These are phyloP conservation scores for Ptychadena robeensis DNA, from an alignment of 2,797 vertebrate species.

Conservation along the genomic window DNA sequence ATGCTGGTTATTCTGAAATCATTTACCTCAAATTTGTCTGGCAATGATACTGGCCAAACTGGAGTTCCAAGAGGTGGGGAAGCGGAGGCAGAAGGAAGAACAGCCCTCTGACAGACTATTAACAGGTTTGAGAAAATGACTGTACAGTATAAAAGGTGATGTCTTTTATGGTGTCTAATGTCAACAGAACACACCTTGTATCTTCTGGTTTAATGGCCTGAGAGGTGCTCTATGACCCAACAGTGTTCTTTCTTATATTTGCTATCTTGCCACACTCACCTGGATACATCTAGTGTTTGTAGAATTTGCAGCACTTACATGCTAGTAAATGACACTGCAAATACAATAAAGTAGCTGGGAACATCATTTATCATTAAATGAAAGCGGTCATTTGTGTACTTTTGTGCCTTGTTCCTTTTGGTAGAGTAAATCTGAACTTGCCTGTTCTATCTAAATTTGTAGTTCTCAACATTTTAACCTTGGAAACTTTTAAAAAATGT, in stretches of 20 bases:
- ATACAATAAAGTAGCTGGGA: not conserved
- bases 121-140: not conserved
- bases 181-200: not conserved
- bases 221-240: not conserved
- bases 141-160: not conserved
- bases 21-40: too few species aligned
- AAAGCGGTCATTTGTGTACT: too few species aligned
- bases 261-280: not conserved
- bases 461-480: not conserved
- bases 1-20: too few species aligned
- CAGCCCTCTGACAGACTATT: too few species aligned
- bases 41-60: too few species aligned
- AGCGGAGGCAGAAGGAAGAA: too few species aligned
- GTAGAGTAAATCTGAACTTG: too few species aligned
- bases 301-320: not conserved
- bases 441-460: not conserved
- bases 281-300: not conserved
- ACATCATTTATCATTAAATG: not conserved
- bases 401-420: too few species aligned
- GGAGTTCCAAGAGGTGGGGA: too few species aligned
- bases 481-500: not conserved
- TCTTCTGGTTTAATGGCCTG: not conserved
- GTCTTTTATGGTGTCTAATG: not conserved
- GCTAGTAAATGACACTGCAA: not conserved
- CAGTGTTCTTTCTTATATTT: not conserved